Conservation (phyloP, 2,113 vertebrate species). For the Aix galericulata region DNA sequence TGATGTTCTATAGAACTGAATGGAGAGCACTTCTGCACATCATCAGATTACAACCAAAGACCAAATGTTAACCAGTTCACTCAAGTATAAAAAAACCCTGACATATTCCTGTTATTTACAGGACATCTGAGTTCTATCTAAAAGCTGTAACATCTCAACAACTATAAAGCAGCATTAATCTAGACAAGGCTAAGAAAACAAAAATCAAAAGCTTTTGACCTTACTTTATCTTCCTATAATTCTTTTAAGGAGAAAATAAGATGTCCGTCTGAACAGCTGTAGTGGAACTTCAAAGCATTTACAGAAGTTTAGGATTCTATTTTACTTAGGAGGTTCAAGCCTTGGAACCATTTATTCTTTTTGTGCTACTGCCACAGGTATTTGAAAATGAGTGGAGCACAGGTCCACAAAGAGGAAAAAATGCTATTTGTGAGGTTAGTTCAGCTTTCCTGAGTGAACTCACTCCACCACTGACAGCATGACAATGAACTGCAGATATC, state of each 20-base stretch:
- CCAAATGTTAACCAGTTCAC: not conserved
- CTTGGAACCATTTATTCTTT: not conserved
- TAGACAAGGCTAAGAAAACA: not conserved
- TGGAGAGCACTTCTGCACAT: not conserved
- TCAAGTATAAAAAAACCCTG: not conserved
- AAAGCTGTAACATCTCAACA: not conserved
- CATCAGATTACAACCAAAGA: not conserved
- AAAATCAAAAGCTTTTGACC: not conserved
- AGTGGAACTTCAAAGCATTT: not conserved
- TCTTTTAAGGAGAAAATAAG: not conserved
- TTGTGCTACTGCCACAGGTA: not conserved
- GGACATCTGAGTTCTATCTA: not conserved
- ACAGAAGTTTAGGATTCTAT: not conserved
- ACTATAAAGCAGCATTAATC: not conserved
- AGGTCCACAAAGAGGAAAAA: not conserved
- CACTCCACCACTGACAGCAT: slow-evolving; percentile 23
- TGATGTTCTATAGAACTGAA: not conserved
- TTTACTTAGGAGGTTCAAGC: not conserved
- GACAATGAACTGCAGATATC: slow-evolving; percentile 45
- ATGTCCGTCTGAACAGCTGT: not conserved
- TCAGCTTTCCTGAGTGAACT: slow-evolving; percentile 46
- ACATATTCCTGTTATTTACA: not conserved
- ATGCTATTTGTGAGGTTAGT: not conserved
- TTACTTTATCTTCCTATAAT: not conserved
- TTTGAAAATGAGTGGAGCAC: slow-evolving; percentile 27